Percentiles rank a stretch among this genome's conserved stretches.
phyloP scores from a whole-genome alignment of 2,797 vertebrate species.

The Mus caroli region DNA sequence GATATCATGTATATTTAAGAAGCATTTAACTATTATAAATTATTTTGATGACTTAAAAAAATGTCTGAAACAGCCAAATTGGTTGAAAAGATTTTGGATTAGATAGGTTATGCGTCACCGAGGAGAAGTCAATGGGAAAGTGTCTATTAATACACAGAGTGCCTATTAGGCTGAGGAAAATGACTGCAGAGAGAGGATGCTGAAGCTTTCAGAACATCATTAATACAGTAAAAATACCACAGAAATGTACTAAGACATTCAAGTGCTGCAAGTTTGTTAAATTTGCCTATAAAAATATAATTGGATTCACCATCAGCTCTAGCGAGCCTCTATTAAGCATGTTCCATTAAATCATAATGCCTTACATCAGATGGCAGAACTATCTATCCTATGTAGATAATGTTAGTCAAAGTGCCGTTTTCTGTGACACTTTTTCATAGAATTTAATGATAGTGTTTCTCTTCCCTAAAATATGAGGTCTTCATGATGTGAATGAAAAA shows the following conservation, averaged over 20 bases:
- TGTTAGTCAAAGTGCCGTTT: not conserved
- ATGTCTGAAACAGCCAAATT: not conserved
- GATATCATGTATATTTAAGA: too few relatives aligned
- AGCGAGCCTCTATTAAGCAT: not conserved
- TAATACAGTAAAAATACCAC: not conserved
- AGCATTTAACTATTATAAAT: too few relatives aligned
- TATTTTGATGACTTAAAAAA: not conserved
- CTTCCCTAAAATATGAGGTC: not conserved
- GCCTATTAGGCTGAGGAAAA: not conserved
- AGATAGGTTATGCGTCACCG: not conserved
- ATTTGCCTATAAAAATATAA: not conserved
- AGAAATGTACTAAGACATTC: not conserved
- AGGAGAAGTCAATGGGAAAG: not conserved
- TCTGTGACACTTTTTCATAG: not conserved
- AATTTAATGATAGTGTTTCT: not conserved
- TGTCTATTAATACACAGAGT: not conserved
- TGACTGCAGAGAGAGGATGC: not conserved
- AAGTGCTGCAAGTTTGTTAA: not conserved
- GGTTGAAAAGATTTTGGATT: not conserved
- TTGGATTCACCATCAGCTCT: not conserved
- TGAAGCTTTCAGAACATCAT: not conserved
- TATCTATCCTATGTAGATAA: not conserved
- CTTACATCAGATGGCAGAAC: not conserved
- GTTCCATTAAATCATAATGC: not conserved
- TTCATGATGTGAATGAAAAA: not conserved